Evolutionary conservation across 2,888 invertebrate genomes (phyloP).

Genomic region (Oscheius sp.): DNA sequence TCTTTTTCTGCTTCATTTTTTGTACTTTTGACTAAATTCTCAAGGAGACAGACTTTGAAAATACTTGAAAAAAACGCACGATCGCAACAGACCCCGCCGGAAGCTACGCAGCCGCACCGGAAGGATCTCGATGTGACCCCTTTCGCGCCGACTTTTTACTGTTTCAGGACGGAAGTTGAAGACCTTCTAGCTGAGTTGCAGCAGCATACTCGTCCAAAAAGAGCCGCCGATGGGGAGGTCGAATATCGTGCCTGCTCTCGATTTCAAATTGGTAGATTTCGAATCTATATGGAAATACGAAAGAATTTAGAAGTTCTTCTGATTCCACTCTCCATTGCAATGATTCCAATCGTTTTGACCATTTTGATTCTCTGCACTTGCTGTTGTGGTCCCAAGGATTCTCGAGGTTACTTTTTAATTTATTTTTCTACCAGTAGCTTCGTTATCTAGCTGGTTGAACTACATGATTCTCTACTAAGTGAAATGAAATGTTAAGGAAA

Average conservation of each 20-base stretch:
- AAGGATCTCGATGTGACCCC: conserved; percentile 16
- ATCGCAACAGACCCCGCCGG: conserved; percentile 4
- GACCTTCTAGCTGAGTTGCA: conserved; percentile 45
- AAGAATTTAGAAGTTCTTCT: conserved; percentile 43
- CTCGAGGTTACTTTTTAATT: conserved; percentile 57
- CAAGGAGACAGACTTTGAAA: conserved; percentile 7
- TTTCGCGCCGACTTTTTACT: conserved; percentile 7
- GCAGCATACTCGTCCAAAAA: conserved; percentile 22
- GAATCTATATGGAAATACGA: neutral
- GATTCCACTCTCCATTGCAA: conserved; percentile 63
- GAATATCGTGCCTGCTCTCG: conserved; percentile 47
- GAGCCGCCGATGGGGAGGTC: conserved; percentile 32
- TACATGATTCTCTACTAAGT: neutral
- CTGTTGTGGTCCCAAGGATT: conserved; percentile 66
- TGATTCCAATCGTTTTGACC: conserved; percentile 64
- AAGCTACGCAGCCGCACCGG: conserved; percentile 3
- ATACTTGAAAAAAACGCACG: neutral
- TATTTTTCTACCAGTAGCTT: too few species aligned
- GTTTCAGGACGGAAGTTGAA: conserved; percentile 33
- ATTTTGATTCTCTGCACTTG: conserved; percentile 65
- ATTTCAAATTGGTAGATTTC: conserved; percentile 41
- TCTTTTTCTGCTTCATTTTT: neutral
- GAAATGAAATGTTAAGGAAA: conserved; percentile 38
- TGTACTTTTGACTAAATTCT: neutral
- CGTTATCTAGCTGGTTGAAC: too few species aligned